These are phyloP conservation scores for Rhinolophus ferrumequinum DNA, from an alignment of 2,113 vertebrate genomes.

Conservation along the genomic window DNA sequence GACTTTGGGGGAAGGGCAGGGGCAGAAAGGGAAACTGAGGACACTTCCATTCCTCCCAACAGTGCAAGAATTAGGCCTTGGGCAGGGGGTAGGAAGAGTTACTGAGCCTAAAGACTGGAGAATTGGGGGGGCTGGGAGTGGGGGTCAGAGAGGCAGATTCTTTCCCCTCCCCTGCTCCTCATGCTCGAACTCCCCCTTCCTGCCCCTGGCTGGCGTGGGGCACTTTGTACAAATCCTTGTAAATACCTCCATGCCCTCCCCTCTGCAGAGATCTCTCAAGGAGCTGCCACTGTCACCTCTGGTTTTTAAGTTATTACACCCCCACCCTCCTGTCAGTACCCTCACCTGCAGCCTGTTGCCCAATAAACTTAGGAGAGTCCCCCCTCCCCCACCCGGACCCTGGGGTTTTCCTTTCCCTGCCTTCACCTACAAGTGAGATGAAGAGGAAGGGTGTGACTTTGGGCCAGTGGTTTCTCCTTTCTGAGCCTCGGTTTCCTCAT, in stretches of 20 bases:
- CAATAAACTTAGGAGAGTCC: conserved; percentile 78
- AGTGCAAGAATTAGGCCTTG: conserved; percentile 41
- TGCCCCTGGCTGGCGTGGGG: conserved; percentile 74
- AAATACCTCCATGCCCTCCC: conserved; percentile 70
- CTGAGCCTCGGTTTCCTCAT: conserved; percentile 32
- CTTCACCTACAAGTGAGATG: neutral
- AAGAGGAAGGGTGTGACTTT: conserved; percentile 11
- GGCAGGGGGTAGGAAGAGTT: neutral
- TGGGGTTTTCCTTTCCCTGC: conserved; percentile 36
- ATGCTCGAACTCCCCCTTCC: neutral
- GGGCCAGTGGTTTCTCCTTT: neutral
- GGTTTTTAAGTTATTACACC: conserved; percentile 83
- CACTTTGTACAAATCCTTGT: conserved; percentile 83
- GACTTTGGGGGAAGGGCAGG: conserved; percentile 41
- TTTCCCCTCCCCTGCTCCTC: conserved; percentile 1
- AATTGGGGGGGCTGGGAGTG: neutral
- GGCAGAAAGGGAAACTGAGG: conserved; percentile 40
- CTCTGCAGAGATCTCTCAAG: conserved; percentile 63
- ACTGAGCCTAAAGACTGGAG: conserved; percentile 60
- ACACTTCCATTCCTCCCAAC: neutral
- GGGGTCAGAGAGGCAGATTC: conserved; percentile 61
- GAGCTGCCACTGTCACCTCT: conserved; percentile 64
- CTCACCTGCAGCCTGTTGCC: conserved; percentile 71
- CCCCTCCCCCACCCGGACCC: neutral
- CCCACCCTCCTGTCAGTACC: conserved; percentile 54